A percentile compares a stretch with the other conserved stretches of the same genome.
phyloP scores from a whole-genome alignment of 2,113 vertebrate species.

The Platysteira castanea region DNA sequence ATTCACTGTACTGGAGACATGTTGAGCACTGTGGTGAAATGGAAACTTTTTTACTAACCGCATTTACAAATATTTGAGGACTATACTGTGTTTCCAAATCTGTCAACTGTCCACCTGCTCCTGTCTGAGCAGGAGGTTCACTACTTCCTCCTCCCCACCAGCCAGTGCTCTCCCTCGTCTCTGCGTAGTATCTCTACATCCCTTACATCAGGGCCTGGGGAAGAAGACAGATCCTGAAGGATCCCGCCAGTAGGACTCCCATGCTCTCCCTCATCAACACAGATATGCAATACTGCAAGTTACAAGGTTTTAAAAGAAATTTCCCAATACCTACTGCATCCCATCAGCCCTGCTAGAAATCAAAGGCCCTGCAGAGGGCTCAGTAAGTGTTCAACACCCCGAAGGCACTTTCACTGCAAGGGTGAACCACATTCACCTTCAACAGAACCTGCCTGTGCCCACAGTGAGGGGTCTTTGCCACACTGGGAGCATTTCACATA shows the following conservation, averaged over 20 bases:
- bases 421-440: not conserved
- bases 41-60: not conserved
- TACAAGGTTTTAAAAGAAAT: not conserved
- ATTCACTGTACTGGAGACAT: not conserved
- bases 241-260: not conserved
- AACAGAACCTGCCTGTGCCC: not conserved
- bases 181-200: not conserved
- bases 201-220: not conserved
- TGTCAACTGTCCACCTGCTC: not conserved
- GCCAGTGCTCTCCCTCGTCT: not conserved
- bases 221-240: not conserved
- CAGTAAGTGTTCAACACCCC: not conserved
- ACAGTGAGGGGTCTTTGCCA: not conserved
- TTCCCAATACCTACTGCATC: not conserved
- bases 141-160: not conserved
- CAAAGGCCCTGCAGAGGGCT: not conserved
- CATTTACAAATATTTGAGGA: not conserved
- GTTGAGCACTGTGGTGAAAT: not conserved
- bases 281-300: not conserved
- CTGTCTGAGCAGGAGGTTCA: not conserved
- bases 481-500: not conserved
- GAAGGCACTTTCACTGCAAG: not conserved
- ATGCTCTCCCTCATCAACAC: not conserved
- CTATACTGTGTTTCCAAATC: not conserved
- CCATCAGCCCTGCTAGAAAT: not conserved